Evolutionary conservation across 2,888 invertebrate species (phyloP).

Genomic region (Octonoba sinensis): DNA sequence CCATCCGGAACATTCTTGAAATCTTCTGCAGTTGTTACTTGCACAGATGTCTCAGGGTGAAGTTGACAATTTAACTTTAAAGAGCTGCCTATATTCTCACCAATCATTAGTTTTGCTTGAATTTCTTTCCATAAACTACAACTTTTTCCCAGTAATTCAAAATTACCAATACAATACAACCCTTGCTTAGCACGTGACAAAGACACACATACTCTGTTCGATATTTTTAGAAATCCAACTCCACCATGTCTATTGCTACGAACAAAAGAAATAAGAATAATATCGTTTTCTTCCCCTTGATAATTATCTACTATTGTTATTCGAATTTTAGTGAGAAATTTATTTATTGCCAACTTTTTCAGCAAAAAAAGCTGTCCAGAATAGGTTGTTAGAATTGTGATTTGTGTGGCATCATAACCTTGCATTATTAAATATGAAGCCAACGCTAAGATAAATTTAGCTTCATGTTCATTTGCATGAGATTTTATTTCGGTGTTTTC

Average conservation of each 20-base stretch:
- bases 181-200: constrained; percentile 61
- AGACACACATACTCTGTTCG: constrained; percentile 68
- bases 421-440: constrained; percentile 67
- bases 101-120: too few species aligned
- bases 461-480: constrained; percentile 68
- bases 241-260: constrained; percentile 66
- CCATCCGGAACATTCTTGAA: too few species aligned
- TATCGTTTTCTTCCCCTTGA: constrained; percentile 68
- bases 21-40: too few species aligned
- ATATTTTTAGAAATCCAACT: constrained; percentile 69
- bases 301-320: constrained; percentile 66
- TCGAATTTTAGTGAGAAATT: background rate
- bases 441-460: constrained; percentile 66
- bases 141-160: constrained; percentile 28
- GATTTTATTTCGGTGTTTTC: constrained; percentile 58
- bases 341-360: constrained; percentile 19
- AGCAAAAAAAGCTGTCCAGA: constrained; percentile 68
- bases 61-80: too few species aligned
- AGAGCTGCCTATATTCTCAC: too few species aligned
- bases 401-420: constrained; percentile 68
- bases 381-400: constrained; percentile 71
- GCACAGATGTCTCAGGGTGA: too few species aligned
- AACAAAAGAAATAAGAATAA: constrained; percentile 67
- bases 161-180: constrained; percentile 62
- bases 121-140: constrained; percentile 44